Percentiles rank a stretch among this genome's conserved stretches.
Evolutionary conservation across 2,797 vertebrate genomes (phyloP).

Genomic region (Gymnocypris eckloni): DNA sequence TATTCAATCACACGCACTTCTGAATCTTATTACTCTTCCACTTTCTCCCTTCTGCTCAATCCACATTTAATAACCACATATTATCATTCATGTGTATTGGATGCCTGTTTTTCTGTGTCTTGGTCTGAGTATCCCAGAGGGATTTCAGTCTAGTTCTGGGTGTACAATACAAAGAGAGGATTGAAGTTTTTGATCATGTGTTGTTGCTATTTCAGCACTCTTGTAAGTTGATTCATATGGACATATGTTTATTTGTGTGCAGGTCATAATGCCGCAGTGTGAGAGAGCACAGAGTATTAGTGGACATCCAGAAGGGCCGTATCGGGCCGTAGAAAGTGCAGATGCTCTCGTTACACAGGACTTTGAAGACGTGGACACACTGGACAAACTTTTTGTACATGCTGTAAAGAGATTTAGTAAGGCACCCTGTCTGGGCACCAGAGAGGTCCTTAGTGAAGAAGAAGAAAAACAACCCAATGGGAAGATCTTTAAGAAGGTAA

Average conservation of each 20-base stretch:
- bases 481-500: slow-evolving; percentile 91
- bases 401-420: slow-evolving; percentile 80
- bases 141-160: neutral
- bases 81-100: neutral
- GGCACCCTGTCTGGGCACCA: slow-evolving; percentile 83
- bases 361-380: slow-evolving; percentile 82
- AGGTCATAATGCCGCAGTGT: slow-evolving; percentile 50
- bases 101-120: neutral
- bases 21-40: neutral
- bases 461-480: slow-evolving; percentile 87
- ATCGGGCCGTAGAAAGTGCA: slow-evolving; percentile 80
- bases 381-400: slow-evolving; percentile 86
- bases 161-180: neutral
- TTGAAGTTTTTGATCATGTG: neutral
- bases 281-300: slow-evolving; percentile 84
- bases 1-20: neutral
- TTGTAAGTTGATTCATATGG: neutral
- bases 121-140: neutral
- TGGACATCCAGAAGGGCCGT: slow-evolving; percentile 83
- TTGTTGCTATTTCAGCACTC: neutral
- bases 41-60: neutral
- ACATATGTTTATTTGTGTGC: slow-evolving; percentile 6
- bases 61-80: slow-evolving; percentile 13
- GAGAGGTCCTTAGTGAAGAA: slow-evolving; percentile 84
- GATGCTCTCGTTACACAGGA: slow-evolving; percentile 81